Evolutionary conservation across 92 coral and sea anemone species (phyloP), one percentile per base, ranked within the genome.

Genomic region (Scolanthus callimorphus): DNA sequence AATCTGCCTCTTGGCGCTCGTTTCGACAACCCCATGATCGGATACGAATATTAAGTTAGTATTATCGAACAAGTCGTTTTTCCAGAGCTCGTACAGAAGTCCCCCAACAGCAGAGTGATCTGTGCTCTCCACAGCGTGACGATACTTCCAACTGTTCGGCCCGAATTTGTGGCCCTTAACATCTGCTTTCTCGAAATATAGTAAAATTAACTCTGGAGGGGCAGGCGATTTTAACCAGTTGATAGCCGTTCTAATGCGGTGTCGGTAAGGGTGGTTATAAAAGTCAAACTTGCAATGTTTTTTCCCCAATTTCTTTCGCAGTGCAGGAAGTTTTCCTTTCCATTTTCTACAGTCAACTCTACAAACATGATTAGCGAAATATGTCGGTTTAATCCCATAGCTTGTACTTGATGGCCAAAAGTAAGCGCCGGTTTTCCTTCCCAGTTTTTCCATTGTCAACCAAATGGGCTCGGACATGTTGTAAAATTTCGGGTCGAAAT

Each of bases 391-490:
- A 28, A 70, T 63, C 2, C 60, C 45, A 30, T 90, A 72, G 21
- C 92, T 79, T 3, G 66, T 79, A n/a, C n/a, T n/a, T n/a, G n/a
- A n/a, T n/a, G n/a, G n/a, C n/a, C n/a, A n/a, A n/a, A n/a, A n/a
- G n/a, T 79, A 81, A 17, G 80, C 71, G 23, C 88, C 97, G 31
- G 95, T 90, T 26, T 57, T 17, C 6, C 85, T 88, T 12, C 97
- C 97, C 13, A 59, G 85, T 28, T 71, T 78, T 54, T 90, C 85
- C 49, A 82, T 56, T 12, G 97, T 79, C 60, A 78, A 30, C 97
- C 97, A 90, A 56, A 90, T 65, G 0, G 97, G 97, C 74, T 86
- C 85, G 3, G 89, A 68, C n/a, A n/a, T n/a, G n/a, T n/a, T n/a
- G n/a, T n/a, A n/a, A 73, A 84, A 90, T 50, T 90, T 90, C 0